Base-by-base conservation (phyloP, 2,797 vertebrate genomes). In the Ptychobarbus kaznakovi region DNA sequence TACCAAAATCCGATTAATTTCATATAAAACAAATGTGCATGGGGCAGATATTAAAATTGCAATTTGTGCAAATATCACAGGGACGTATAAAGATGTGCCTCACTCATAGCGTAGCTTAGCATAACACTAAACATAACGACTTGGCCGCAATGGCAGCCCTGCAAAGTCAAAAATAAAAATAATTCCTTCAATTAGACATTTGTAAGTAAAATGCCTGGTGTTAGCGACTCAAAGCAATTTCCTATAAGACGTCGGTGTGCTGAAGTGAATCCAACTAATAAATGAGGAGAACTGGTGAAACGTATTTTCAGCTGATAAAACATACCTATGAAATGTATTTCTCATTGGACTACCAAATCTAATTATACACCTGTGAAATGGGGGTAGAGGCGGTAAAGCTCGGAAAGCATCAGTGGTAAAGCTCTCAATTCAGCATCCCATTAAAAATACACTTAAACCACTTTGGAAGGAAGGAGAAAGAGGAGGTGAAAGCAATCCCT, bases 191-290 rank as follows among this genome's bases (percentile, higher is more conserved):
- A 94, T 96, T 95, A 93, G 92, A 92, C 90, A 89, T 90, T 93
- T 91, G 88, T 90, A 92, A 94, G 93, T 91, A 90, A 92, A 93
- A 94, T 87, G 90, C 87, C 90, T 90, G 93, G 90, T 90, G 93
- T 93, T 94, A 92, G 92, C 88, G 86, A 93, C 94, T 95, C 91
- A 92, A 79, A 93, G 92, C 93, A 94, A 95, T 96, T 95, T 95
- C 92, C 92, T 95, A 96, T 95, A 95, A 95, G 95, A 92, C 91
- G 88, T 87, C 86, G 87, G 93, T 92, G 92, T 94, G 93, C 92
- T 93, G 90, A 93, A 95, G 94, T 94, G 95, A 96, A 95, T 95
- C 95, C 93, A 95, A 91, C 94, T 94, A 95, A 93, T 87, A 96
- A 95, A 96, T 93, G 91, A 96, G 93, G 92, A 90, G 86, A 94